phyloP scores from a whole-genome alignment of 2,113 vertebrate species.

The Elephantulus edwardii region DNA sequence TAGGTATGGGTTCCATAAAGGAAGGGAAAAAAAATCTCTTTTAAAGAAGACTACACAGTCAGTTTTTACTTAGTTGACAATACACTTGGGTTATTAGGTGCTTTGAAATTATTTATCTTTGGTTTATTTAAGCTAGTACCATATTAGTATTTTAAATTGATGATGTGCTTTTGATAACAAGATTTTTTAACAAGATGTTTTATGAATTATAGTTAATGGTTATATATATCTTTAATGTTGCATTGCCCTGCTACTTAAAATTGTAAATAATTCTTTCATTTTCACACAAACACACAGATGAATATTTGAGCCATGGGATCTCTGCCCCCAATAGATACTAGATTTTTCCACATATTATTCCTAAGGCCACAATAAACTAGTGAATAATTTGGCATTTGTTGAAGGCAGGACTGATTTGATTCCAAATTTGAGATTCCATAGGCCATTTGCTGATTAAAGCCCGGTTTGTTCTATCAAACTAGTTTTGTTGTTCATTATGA shows the following conservation, averaged over 20 bases:
- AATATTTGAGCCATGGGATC: slow-evolving; percentile 38
- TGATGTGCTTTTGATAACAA: slow-evolving; percentile 52
- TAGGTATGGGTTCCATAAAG: slow-evolving; percentile 83
- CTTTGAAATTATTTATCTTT: slow-evolving; percentile 72
- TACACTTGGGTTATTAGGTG: slow-evolving; percentile 55
- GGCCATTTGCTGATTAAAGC: slow-evolving; percentile 39
- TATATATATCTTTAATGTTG: slow-evolving; percentile 32
- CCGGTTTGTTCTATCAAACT: slow-evolving; percentile 2
- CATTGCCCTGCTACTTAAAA: slow-evolving; percentile 45
- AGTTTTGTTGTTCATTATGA: slow-evolving; percentile 13
- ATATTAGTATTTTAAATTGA: slow-evolving; percentile 60
- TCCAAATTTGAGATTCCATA: slow-evolving; percentile 49
- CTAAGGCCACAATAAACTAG: neutral
- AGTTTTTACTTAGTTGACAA: slow-evolving; percentile 77
- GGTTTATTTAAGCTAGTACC: slow-evolving; percentile 37
- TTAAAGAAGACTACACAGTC: slow-evolving; percentile 40
- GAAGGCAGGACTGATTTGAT: slow-evolving; percentile 25
- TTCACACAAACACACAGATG: neutral
- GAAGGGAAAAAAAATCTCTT: slow-evolving; percentile 76
- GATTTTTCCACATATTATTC: slow-evolving; percentile 37
- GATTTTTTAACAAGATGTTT: slow-evolving; percentile 45
- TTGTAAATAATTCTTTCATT: slow-evolving; percentile 24
- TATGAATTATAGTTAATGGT: slow-evolving; percentile 41
- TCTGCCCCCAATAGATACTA: slow-evolving; percentile 22
- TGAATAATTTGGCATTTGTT: slow-evolving; percentile 53